These are phyloP conservation scores for Xanthia icteritia DNA, from an alignment of 2,888 invertebrate species.

Conservation along the genomic window DNA sequence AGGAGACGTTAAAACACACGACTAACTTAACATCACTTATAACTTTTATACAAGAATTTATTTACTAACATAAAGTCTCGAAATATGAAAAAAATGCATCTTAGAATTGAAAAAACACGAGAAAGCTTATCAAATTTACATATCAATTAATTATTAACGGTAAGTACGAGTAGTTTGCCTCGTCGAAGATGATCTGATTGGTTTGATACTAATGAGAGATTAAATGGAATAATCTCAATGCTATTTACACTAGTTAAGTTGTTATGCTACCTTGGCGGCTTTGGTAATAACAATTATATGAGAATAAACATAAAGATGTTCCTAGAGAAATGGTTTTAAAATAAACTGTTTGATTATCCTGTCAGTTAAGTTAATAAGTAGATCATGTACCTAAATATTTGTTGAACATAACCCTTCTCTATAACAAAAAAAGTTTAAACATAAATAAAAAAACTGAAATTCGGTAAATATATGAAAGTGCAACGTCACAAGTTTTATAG, in stretches of 20 bases:
- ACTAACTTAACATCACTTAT: no score
- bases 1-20: slow-evolving; percentile 23
- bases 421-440: background rate
- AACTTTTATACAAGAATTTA: slow-evolving; percentile 27
- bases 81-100: background rate
- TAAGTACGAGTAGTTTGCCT: slow-evolving; percentile 1
- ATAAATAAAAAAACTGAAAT: background rate
- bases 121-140: background rate
- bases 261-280: background rate
- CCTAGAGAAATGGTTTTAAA: background rate
- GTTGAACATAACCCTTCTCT: background rate
- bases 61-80: background rate
- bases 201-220: slow-evolving; percentile 32
- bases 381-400: background rate
- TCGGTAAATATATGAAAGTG: background rate
- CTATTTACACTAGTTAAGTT: slow-evolving; percentile 9
- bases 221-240: slow-evolving; percentile 28
- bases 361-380: background rate
- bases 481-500: background rate
- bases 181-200: slow-evolving; percentile 13
- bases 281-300: background rate
- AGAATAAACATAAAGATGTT: background rate
- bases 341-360: background rate
- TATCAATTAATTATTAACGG: background rate
- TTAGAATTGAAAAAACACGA: background rate